phyloP scores from a whole-genome alignment of 1,140 invertebrate genomes.

The Hermatobates lingyangjiaoensis region DNA sequence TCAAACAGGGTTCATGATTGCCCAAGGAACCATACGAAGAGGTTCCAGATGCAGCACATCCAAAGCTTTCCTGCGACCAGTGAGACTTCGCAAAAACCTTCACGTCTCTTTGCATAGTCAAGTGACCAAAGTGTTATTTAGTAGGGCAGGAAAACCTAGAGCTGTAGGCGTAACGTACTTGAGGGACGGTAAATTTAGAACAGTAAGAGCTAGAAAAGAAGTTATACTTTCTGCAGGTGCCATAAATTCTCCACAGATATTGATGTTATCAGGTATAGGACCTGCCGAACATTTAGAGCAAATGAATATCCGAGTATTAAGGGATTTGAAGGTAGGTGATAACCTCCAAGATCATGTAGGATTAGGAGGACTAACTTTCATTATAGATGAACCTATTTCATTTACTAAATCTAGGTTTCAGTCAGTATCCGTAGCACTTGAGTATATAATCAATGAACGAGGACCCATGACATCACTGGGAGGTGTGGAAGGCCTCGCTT shows the following conservation, averaged over 20 bases:
- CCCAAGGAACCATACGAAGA: constrained; percentile 65
- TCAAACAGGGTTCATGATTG: constrained; percentile 69
- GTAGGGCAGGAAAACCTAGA: constrained; percentile 25
- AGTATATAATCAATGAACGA: constrained; percentile 57
- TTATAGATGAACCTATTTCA: constrained; percentile 58
- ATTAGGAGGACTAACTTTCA: constrained; percentile 59
- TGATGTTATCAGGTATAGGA: constrained; percentile 78
- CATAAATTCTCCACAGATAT: constrained; percentile 59
- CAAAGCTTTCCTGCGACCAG: constrained; percentile 69
- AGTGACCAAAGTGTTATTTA: constrained; percentile 47
- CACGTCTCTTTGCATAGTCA: constrained; percentile 63
- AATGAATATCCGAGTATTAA: constrained; percentile 50
- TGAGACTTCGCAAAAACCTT: constrained; percentile 55
- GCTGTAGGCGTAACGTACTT: constrained; percentile 59
- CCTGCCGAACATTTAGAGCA: constrained; percentile 55
- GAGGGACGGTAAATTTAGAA: constrained; percentile 37
- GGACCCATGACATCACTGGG: constrained; percentile 58
- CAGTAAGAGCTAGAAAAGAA: constrained; percentile 49
- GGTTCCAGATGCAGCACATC: constrained; percentile 75
- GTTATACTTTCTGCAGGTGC: constrained; percentile 64
- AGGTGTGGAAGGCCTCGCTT: constrained; percentile 63
- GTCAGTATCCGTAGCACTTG: constrained; percentile 51
- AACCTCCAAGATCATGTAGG: constrained; percentile 75
- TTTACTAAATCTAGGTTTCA: constrained; percentile 59
- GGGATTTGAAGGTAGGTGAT: constrained; percentile 56